Conservation (phyloP, 2,888 invertebrate genomes). For the Arenicola marina region DNA sequence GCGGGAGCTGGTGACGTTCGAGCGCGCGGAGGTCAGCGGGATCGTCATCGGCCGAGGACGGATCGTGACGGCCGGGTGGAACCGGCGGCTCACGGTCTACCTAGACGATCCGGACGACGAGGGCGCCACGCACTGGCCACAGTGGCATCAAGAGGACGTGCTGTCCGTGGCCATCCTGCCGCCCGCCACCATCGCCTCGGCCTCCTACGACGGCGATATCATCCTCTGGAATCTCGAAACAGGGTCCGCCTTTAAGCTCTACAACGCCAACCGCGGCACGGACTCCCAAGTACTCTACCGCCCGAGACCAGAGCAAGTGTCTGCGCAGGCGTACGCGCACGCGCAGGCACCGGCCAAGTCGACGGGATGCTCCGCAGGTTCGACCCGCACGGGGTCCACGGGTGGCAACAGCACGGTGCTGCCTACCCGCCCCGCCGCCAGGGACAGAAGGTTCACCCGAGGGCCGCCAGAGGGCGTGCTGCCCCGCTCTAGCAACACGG, state of each 20-base stretch:
- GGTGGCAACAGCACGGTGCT: neutral
- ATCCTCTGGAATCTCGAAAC: slow-evolving; percentile 73
- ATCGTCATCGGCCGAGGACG: slow-evolving; percentile 65
- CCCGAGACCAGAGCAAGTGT: neutral
- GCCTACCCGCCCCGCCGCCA: too few species aligned
- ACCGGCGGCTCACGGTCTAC: slow-evolving; percentile 60
- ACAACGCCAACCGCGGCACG: neutral
- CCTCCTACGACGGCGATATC: slow-evolving; percentile 78
- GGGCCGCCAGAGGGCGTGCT: neutral
- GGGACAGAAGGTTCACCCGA: neutral
- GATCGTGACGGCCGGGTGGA: slow-evolving; percentile 81
- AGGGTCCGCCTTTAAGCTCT: neutral
- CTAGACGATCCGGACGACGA: slow-evolving; percentile 15
- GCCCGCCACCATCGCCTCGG: slow-evolving; percentile 62
- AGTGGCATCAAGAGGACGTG: slow-evolving; percentile 74
- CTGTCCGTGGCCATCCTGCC: slow-evolving; percentile 68
- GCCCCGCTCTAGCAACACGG: neutral
- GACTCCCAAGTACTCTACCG: too few species aligned
- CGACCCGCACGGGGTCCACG: neutral
- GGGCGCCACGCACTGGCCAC: slow-evolving; percentile 3
- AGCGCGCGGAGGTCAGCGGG: slow-evolving; percentile 64
- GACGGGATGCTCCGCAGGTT: neutral
- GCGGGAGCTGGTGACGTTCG: slow-evolving; percentile 68
- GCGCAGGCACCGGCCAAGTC: neutral
- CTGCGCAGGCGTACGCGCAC: neutral